Conservation (phyloP, 2,113 vertebrate species). For the Misgurnus anguillicaudatus region DNA sequence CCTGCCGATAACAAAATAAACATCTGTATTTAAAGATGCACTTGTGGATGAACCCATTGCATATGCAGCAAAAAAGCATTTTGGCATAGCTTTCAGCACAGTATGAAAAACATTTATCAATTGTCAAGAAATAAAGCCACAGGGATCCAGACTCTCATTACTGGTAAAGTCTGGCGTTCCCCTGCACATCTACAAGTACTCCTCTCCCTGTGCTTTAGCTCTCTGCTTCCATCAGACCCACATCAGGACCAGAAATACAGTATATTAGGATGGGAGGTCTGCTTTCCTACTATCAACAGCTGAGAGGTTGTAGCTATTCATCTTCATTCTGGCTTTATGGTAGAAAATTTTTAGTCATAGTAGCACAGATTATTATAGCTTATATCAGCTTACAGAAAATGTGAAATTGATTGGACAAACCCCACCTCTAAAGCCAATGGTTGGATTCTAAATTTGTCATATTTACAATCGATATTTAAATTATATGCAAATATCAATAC, state of each 20-base stretch:
- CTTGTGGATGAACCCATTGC: background rate
- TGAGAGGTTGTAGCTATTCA: background rate
- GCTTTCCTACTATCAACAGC: background rate
- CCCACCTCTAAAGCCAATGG: too few relatives aligned
- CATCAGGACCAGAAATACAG: constrained; percentile 32
- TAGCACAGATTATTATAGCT: background rate
- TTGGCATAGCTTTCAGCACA: background rate
- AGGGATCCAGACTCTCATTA: constrained; percentile 31
- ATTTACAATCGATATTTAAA: too few relatives aligned
- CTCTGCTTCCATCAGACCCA: constrained; percentile 21
- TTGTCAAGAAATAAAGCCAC: constrained; percentile 20
- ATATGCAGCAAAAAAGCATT: background rate
- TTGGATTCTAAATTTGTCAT: too few relatives aligned
- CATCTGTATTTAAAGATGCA: background rate
- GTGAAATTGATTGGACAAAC: background rate
- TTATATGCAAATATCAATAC: too few relatives aligned
- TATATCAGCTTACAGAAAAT: background rate
- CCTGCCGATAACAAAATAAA: too few relatives aligned
- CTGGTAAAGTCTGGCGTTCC: constrained; percentile 10
- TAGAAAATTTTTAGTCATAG: background rate
- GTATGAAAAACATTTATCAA: constrained; percentile 40
- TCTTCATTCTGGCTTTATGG: background rate
- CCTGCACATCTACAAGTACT: constrained; percentile 5
- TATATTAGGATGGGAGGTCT: constrained; percentile 16
- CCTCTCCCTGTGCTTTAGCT: background rate